Conservation (phyloP, 2,888 invertebrate species). For the Malachius bipustulatus region DNA sequence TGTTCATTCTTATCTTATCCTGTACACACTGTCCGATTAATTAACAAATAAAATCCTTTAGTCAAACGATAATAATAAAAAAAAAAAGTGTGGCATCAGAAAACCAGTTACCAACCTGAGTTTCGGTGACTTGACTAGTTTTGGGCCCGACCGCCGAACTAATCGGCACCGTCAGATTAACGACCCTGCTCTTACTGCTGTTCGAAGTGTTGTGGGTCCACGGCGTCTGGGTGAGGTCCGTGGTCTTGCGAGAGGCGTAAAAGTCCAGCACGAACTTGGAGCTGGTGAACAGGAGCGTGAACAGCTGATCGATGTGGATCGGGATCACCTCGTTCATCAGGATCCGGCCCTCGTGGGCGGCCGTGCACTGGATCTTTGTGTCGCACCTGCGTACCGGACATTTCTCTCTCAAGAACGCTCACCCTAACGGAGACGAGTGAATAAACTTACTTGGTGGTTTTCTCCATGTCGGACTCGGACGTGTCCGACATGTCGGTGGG, state of each 20-base stretch:
- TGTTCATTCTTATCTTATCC: no score
- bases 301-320: constrained; percentile 79
- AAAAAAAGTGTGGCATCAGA: no score
- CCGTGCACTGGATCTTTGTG: constrained; percentile 43
- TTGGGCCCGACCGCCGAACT: constrained; percentile 86
- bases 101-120: constrained; percentile 49
- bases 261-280: constrained; percentile 83
- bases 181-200: constrained; percentile 64
- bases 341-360: constrained; percentile 64
- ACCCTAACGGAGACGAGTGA: no score
- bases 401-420: no score
- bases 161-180: constrained; percentile 73
- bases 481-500: constrained; percentile 73
- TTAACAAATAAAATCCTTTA: no score
- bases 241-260: constrained; percentile 66
- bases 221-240: constrained; percentile 66
- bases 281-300: constrained; percentile 86
- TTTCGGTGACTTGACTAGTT: constrained; percentile 76
- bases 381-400: no score
- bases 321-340: constrained; percentile 67
- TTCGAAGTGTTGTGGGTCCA: constrained; percentile 66
- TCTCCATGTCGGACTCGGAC: constrained; percentile 68
- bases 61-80: no score
- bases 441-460: no score
- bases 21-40: no score